Percentiles rank a stretch among this genome's conserved stretches.
Evolutionary conservation across 1,140 invertebrate species (phyloP).

Genomic region (Penaeus vannamei): DNA sequence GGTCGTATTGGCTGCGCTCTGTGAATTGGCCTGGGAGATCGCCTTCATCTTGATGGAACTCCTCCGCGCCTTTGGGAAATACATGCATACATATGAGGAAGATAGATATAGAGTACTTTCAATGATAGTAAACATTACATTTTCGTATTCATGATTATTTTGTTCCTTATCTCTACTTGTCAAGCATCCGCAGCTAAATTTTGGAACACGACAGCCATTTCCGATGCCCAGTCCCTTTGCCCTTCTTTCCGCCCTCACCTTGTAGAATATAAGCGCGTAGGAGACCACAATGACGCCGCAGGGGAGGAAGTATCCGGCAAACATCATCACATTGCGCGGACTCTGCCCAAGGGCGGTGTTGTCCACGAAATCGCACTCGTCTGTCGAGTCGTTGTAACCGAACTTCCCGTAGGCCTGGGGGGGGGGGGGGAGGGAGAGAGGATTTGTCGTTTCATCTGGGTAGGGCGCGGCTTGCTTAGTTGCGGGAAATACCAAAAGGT

Average conservation of each 20-base stretch:
- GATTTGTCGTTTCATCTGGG: no score
- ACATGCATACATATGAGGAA: no score
- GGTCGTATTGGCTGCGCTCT: neutral
- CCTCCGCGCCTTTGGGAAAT: constrained; percentile 34
- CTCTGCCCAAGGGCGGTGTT: neutral
- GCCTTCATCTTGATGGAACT: constrained; percentile 32
- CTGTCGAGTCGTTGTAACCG: constrained; percentile 56
- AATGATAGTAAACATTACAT: no score
- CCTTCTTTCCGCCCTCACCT: constrained; percentile 39
- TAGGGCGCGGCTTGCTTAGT: no score
- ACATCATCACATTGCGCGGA: constrained; percentile 58
- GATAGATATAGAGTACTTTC: no score
- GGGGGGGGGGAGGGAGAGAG: neutral
- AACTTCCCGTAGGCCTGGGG: constrained; percentile 61
- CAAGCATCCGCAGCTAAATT: no score
- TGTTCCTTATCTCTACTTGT: no score
- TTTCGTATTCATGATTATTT: no score
- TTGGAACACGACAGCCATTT: neutral
- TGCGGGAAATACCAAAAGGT: no score
- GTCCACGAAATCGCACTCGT: constrained; percentile 66
- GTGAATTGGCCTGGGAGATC: neutral
- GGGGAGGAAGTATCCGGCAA: constrained; percentile 59
- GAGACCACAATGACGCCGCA: constrained; percentile 63
- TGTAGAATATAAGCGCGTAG: constrained; percentile 66
- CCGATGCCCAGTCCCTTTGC: neutral